phyloP scores from a whole-genome alignment of 1,140 invertebrate genomes.

The Macrosteles quadrilineatus region DNA sequence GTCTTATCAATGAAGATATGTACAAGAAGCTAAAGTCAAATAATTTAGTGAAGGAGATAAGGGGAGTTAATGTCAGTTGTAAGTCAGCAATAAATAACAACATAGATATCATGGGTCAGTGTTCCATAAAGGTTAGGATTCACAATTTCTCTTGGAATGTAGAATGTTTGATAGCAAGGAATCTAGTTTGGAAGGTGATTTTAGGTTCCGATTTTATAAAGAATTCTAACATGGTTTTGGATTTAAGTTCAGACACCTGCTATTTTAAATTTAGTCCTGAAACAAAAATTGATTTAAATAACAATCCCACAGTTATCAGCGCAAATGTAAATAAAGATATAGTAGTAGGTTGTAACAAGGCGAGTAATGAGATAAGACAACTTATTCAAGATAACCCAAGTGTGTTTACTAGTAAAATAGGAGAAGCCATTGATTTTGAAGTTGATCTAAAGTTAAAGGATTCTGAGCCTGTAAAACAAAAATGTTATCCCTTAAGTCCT shows the following conservation, averaged over 20 bases:
- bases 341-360: not conserved
- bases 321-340: not conserved
- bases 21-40: not conserved
- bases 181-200: not conserved
- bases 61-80: no score
- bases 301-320: no score
- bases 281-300: not conserved
- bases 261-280: not conserved
- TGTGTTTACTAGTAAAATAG: slow-evolving; percentile 2
- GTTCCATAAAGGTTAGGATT: not conserved
- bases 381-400: not conserved
- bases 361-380: not conserved
- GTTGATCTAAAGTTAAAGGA: not conserved
- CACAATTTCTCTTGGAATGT: not conserved
- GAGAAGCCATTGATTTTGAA: not conserved
- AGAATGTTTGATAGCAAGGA: not conserved
- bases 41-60: not conserved
- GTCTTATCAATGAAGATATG: not conserved
- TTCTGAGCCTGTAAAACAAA: not conserved
- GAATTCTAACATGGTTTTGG: not conserved
- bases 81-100: not conserved
- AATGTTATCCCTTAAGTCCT: not conserved
- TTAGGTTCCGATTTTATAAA: not conserved
- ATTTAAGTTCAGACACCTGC: not conserved
- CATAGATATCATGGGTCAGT: not conserved